A percentile compares a stretch with the other conserved stretches of the same genome.
Conservation (phyloP, 2,888 invertebrate genomes). For the Thera britannica region DNA sequence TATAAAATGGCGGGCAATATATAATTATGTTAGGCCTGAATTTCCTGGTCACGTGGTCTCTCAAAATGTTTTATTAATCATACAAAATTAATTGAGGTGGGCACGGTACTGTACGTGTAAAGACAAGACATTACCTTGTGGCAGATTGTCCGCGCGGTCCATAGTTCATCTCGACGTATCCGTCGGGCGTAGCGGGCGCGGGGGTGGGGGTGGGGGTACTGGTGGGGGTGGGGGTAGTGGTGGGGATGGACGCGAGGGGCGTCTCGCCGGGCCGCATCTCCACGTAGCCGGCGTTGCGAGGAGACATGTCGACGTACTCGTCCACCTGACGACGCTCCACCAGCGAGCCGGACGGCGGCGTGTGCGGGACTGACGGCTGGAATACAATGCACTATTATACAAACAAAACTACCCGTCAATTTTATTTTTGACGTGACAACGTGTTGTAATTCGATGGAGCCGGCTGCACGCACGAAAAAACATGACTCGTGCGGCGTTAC, state of each 20-base stretch:
- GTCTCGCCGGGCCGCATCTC: constrained; percentile 83
- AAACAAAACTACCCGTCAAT: too few species aligned
- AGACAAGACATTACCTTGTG: constrained; percentile 10
- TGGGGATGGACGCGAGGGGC: constrained; percentile 36
- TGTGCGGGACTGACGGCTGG: constrained; percentile 34
- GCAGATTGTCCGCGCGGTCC: constrained; percentile 78
- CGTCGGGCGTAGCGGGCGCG: constrained; percentile 52
- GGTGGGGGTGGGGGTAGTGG: constrained; percentile 16
- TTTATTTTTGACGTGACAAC: too few species aligned
- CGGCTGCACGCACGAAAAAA: too few species aligned
- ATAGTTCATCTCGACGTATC: constrained; percentile 82
- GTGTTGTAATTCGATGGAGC: too few species aligned
- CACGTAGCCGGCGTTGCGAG: constrained; percentile 83
- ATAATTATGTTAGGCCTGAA: too few species aligned
- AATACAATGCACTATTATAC: neutral
- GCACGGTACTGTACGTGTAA: too few species aligned
- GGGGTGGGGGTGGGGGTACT: constrained; percentile 7
- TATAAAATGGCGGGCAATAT: too few species aligned
- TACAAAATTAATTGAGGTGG: too few species aligned
- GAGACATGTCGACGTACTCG: constrained; percentile 82
- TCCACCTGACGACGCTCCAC: constrained; percentile 55
- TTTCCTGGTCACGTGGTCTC: too few species aligned
- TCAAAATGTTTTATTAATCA: too few species aligned
- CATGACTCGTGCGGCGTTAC: too few species aligned
- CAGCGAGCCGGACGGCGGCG: constrained; percentile 52